Evolutionary conservation across 2,113 vertebrate genomes (phyloP).

Genomic region (Aegypius monachus): DNA sequence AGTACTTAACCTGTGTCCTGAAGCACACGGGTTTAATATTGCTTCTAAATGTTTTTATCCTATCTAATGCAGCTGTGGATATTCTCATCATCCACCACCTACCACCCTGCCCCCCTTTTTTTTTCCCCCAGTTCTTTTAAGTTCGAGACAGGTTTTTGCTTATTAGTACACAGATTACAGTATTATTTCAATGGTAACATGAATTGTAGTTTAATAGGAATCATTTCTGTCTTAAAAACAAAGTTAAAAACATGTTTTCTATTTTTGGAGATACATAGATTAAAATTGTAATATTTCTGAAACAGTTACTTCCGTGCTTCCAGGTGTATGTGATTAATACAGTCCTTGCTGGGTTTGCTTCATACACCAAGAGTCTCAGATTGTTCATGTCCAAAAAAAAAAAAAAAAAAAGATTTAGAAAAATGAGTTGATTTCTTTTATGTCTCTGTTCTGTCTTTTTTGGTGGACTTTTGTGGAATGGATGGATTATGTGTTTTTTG

Average conservation of each 20-base stretch:
- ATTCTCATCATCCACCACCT: neutral
- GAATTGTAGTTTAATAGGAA: neutral
- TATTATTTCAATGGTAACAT: neutral
- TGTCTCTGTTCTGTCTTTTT: neutral
- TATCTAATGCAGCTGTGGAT: neutral
- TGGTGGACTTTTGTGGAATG: neutral
- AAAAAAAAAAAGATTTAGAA: neutral
- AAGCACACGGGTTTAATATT: neutral
- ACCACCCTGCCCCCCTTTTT: neutral
- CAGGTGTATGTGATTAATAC: neutral
- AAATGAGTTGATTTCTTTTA: constrained; percentile 2
- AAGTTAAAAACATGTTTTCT: neutral
- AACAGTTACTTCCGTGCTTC: neutral
- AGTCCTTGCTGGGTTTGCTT: neutral
- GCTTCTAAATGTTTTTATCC: neutral
- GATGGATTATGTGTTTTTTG: constrained; percentile 36
- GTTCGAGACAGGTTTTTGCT: neutral
- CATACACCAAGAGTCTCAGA: neutral
- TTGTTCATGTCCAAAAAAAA: neutral
- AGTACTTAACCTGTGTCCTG: neutral
- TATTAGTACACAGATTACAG: neutral
- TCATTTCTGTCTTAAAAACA: neutral
- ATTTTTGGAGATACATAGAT: neutral
- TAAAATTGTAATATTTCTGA: neutral
- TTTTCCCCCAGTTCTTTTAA: neutral